Evolutionary conservation across 2,888 invertebrate genomes (phyloP), one percentile per base, ranked within the genome.

Genomic region (Lepidonotus clava): DNA sequence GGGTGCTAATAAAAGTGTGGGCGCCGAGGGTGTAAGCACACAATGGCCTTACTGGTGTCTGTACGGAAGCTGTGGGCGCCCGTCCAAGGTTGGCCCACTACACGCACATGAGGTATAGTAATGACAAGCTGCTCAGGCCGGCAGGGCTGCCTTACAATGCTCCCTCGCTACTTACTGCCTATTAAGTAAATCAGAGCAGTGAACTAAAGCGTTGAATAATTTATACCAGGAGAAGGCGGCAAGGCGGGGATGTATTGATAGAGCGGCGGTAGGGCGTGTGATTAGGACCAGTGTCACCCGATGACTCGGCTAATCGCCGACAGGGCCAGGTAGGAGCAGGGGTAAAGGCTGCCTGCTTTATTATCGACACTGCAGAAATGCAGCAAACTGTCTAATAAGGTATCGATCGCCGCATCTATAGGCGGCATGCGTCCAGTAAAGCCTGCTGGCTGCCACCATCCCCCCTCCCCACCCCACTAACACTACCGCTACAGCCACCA

Each of bases 341-440:
- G 24, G 66, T 28, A n/a, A n/a, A n/a, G n/a, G n/a, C n/a, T n/a
- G n/a, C n/a, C n/a, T n/a, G n/a, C n/a, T n/a, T n/a, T n/a, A n/a
- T n/a, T n/a, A n/a, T n/a, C n/a, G n/a, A n/a, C n/a, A n/a, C n/a
- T 14, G 66, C 11, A 21, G 71, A 38, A 38, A 24, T 71, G 71
- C 71, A 71, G 28, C 61, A 61, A 61, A 61, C 61, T 61, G 61
- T 61, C 61, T 61, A 61, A 61, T 61, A 61, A 61, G 61, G 61
- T 61, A 61, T 61, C 24, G 61, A 61, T 61, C 61, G 61, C 28
- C 28, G 61, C 24, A 61, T 32, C 61, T 61, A 61, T 28, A 61
- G 28, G 61, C 61, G 11, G 61, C 61, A 28, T 18, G 61, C 61
- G 11, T n/a, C 53, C 53, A 53, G 53, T 18, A 53, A n/a, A n/a